Conservation (phyloP, 2,797 vertebrate species). For the Holocentrus rufus region DNA sequence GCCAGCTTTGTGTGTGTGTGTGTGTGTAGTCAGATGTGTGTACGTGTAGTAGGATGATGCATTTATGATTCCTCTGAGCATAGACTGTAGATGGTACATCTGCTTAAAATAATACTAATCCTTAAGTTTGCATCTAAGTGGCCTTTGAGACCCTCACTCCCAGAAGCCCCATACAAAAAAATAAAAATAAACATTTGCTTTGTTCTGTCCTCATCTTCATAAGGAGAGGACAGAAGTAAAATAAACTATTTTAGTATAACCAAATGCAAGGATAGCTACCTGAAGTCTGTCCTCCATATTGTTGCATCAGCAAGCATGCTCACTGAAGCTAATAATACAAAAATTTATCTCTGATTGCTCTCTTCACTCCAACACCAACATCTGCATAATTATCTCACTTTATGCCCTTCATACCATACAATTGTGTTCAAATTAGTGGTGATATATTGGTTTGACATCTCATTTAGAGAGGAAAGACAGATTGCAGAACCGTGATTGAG, state of each 20-base stretch:
- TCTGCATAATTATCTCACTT: slow-evolving; percentile 59
- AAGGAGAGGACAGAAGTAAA: background rate
- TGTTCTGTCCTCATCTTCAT: background rate
- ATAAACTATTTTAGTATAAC: background rate
- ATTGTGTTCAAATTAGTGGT: slow-evolving; percentile 69
- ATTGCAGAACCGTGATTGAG: slow-evolving; percentile 64
- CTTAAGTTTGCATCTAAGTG: slow-evolving; percentile 20
- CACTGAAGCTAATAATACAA: slow-evolving; percentile 25
- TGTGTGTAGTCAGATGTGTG: background rate
- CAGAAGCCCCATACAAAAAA: background rate
- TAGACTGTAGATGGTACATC: slow-evolving; percentile 5
- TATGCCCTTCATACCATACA: slow-evolving; percentile 51
- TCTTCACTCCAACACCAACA: slow-evolving; percentile 40
- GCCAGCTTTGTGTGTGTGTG: slow-evolving; percentile 25
- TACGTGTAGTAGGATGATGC: slow-evolving; percentile 19
- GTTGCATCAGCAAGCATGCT: background rate
- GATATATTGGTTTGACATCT: slow-evolving; percentile 70
- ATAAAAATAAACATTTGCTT: too few species aligned
- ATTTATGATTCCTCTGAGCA: slow-evolving; percentile 24
- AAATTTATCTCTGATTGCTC: slow-evolving; percentile 55
- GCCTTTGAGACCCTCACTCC: background rate
- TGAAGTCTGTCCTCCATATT: slow-evolving; percentile 9
- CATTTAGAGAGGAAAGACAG: slow-evolving; percentile 51
- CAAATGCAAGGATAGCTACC: background rate
- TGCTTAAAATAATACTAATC: slow-evolving; percentile 7